Base-by-base conservation (phyloP, 2,113 vertebrate genomes). In the Malurus cyaneus region DNA sequence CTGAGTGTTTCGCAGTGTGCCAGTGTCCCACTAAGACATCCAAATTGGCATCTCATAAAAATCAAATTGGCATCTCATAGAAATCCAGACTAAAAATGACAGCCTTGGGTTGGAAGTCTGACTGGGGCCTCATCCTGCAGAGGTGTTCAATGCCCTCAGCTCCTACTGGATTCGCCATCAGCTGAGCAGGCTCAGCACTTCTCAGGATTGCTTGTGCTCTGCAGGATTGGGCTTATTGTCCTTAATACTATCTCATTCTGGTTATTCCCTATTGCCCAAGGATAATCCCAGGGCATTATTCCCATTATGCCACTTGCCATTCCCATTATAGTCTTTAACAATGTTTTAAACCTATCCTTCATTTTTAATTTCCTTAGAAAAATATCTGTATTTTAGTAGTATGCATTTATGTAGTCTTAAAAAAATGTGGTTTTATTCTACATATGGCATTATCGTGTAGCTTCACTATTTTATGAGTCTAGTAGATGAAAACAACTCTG, bases 221-320 rank as follows among this genome's bases (percentile, higher is more conserved):
- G 60, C 95, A 96, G 97, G 96, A 96, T 95, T 92, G 95, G 92
- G 96, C 88, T 96, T 95, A 95, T 18, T 97, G 97, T 97, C 96
- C 97, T 97, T 97, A 97, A 97, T 97, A 97, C 97, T 96, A 95
- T 97, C 94, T 97, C 96, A 97, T 97, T 97, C 96, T 94, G 94
- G 96, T 97, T 97, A 97, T 96, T 96, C 95, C 92, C 96, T 97
- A 96, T 96, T 97, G 94, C 93, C 92, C 81, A 96, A 89, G 95
- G 97, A 97, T 97, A 97, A 97, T 97, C 96, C 94, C 94, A 92
- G 62, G 92, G 97, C 95, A 97, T 97, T 97, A 97, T 96, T 97
- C 95, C 96, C 94, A 95, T 97, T 97, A 97, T 95, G 93, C 95
- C 84, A 97, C 96, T 97, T 97, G 96, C 92, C 94, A 88, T 96